These are phyloP conservation scores for Cryptops parisi DNA, from an alignment of 2,888 invertebrate species.

Conservation along the genomic window DNA sequence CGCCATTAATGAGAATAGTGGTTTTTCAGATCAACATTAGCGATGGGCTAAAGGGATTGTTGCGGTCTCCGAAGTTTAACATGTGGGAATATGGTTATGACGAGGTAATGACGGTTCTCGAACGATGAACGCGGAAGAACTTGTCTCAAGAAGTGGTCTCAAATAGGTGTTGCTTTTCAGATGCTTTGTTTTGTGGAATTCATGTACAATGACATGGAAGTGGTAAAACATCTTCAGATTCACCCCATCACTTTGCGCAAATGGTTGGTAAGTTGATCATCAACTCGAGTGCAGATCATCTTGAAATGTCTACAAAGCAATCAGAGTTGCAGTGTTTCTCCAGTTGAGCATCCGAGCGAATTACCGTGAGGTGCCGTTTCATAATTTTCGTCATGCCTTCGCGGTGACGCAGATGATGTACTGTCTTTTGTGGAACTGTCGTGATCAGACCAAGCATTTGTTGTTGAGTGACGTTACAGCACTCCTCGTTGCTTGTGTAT, in stretches of 20 bases:
- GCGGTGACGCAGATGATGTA: conserved; percentile 74
- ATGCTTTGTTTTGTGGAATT: conserved; percentile 33
- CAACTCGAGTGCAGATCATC: too few species aligned
- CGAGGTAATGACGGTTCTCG: not conserved
- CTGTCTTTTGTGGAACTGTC: conserved; percentile 33
- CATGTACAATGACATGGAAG: conserved; percentile 32
- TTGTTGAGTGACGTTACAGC: conserved; percentile 17
- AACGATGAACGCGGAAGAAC: too few species aligned
- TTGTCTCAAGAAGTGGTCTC: not conserved
- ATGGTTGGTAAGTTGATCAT: conserved; percentile 31
- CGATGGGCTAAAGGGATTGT: not conserved
- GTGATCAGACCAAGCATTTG: conserved; percentile 23
- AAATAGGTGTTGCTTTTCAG: conserved; percentile 20
- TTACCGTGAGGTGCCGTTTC: conserved; percentile 55
- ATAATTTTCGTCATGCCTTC: conserved; percentile 74
- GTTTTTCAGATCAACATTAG: not conserved
- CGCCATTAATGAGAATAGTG: too few species aligned
- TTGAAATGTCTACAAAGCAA: too few species aligned
- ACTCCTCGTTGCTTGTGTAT: conserved; percentile 60
- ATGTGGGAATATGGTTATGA: not conserved
- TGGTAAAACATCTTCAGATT: conserved; percentile 31
- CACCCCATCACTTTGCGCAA: conserved; percentile 32
- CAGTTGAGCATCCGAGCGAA: conserved; percentile 34
- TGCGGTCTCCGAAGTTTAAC: not conserved
- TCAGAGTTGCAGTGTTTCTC: too few species aligned